Evolutionary conservation across 2,888 invertebrate genomes (phyloP).

Genomic region (Odontocerum albicorne): DNA sequence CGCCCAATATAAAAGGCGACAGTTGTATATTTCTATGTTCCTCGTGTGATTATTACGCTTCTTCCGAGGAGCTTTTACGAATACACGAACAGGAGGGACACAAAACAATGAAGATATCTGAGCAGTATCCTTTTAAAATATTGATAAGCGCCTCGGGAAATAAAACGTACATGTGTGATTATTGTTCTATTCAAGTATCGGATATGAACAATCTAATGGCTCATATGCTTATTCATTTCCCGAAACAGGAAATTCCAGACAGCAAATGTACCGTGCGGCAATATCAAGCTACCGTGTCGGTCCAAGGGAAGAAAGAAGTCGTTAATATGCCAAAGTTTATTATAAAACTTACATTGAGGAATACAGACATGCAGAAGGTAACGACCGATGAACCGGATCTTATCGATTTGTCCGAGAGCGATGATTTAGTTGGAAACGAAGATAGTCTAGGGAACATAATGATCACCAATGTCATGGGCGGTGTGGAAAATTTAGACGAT

Average conservation of each 20-base stretch:
- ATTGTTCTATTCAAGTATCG: not conserved
- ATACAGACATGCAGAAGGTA: not conserved
- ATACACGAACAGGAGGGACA: not conserved
- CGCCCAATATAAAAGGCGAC: no score
- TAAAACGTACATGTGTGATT: constrained; percentile 1
- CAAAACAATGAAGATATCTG: not conserved
- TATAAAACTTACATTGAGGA: constrained; percentile 1
- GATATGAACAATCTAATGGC: not conserved
- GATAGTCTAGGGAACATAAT: not conserved
- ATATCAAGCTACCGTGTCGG: not conserved
- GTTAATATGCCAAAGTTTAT: no score
- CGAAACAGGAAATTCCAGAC: not conserved
- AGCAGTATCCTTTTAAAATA: constrained; percentile 6
- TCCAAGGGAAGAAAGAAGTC: not conserved
- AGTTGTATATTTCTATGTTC: not conserved
- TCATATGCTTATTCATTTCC: constrained; percentile 4
- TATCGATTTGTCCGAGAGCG: not conserved
- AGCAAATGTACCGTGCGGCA: not conserved
- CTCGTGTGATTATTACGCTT: constrained; percentile 4
- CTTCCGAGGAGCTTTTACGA: not conserved
- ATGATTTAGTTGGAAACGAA: not conserved
- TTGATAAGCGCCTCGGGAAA: not conserved
- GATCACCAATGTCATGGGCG: not conserved
- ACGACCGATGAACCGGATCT: not conserved
- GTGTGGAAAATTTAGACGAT: no score